Percentiles rank a stretch among this genome's conserved stretches.
phyloP scores from a whole-genome alignment of 2,113 vertebrate genomes.

The Riparia riparia region DNA sequence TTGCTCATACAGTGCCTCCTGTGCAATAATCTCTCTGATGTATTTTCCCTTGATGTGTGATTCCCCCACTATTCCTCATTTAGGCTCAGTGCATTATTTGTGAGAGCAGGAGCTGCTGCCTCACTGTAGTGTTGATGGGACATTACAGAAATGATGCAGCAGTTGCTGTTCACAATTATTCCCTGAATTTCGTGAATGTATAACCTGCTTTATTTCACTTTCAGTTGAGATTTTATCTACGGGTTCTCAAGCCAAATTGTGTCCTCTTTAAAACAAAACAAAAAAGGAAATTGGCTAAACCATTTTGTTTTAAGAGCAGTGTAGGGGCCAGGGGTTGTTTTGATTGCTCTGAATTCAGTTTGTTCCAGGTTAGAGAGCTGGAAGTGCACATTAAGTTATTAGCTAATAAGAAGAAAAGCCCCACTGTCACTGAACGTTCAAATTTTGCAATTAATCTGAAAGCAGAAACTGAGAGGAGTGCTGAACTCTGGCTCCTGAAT shows the following conservation, averaged over 20 bases:
- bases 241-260: constrained; percentile 26
- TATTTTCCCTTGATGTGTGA: constrained; percentile 55
- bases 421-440: not conserved
- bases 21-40: constrained; percentile 71
- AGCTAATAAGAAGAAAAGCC: not conserved
- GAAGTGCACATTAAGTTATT: not conserved
- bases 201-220: constrained; percentile 57
- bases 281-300: not conserved
- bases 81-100: constrained; percentile 38
- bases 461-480: constrained; percentile 1
- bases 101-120: constrained; percentile 46
- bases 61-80: constrained; percentile 8
- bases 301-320: not conserved
- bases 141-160: not conserved
- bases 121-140: not conserved
- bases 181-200: constrained; percentile 57
- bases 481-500: not conserved
- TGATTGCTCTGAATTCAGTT: not conserved
- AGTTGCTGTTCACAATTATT: not conserved
- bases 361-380: not conserved
- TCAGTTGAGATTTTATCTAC: constrained; percentile 29
- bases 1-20: constrained; percentile 74
- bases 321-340: accelerated
- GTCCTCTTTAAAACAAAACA: not conserved
- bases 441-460: not conserved